phyloP scores from a whole-genome alignment of 2,113 vertebrate species.

The Myotis lucifugus region DNA sequence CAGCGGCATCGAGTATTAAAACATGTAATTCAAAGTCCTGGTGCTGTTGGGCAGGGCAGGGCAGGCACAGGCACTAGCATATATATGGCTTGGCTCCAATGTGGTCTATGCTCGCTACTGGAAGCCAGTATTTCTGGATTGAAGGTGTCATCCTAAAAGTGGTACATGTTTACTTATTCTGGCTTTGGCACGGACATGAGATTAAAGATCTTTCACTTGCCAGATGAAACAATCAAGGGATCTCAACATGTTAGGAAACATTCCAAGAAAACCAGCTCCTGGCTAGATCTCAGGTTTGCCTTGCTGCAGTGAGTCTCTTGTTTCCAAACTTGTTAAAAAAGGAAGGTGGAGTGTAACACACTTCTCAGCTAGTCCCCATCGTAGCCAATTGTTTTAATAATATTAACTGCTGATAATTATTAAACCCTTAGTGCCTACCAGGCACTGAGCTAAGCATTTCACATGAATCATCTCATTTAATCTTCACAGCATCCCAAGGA shows the following conservation, averaged over 20 bases:
- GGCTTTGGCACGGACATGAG: background rate
- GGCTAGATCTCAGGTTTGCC: background rate
- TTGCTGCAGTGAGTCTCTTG: background rate
- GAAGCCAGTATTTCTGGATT: constrained; percentile 39
- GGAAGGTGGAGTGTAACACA: background rate
- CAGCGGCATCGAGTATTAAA: background rate
- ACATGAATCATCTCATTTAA: background rate
- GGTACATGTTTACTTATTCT: background rate
- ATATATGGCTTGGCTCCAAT: background rate
- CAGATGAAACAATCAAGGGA: background rate
- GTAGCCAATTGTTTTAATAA: background rate
- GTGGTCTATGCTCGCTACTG: background rate
- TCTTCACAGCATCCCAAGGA: background rate
- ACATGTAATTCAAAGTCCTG: background rate
- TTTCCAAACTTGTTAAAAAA: constrained; percentile 53
- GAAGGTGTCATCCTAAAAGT: constrained; percentile 37
- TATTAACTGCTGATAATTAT: background rate
- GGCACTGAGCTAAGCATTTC: background rate
- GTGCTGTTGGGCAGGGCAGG: background rate
- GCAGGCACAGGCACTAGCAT: background rate
- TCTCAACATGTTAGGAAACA: background rate
- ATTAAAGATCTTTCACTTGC: background rate
- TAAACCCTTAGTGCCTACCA: background rate
- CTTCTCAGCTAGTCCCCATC: background rate
- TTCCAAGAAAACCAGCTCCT: background rate